Percentiles rank a stretch among this genome's conserved stretches.
phyloP scores from a whole-genome alignment of 2,797 vertebrate species.

The Macrochelys suwanniensis region DNA sequence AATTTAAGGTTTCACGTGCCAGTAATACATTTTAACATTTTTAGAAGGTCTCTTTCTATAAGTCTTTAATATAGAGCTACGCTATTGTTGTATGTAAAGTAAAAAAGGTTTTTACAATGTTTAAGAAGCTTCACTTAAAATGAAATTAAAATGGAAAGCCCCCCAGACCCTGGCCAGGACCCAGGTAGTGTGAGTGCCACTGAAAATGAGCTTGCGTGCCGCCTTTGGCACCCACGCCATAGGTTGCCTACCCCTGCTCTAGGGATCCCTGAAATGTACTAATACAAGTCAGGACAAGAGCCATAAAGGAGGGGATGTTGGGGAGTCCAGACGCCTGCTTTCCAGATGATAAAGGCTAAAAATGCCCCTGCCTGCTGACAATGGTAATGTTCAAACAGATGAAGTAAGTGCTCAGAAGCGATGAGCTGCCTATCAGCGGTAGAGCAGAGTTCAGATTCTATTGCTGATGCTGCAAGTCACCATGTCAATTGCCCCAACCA shows the following conservation, averaged over 20 bases:
- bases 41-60: too few relatives aligned
- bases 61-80: too few relatives aligned
- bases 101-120: too few relatives aligned
- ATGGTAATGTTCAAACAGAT: not conserved
- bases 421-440: conserved; percentile 16
- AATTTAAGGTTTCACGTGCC: too few relatives aligned
- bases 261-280: not conserved
- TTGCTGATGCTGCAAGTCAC: conserved; percentile 61
- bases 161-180: too few relatives aligned
- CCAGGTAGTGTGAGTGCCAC: too few relatives aligned
- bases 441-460: conserved; percentile 1
- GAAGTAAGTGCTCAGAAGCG: not conserved
- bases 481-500: conserved; percentile 41
- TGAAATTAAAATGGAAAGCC: too few relatives aligned
- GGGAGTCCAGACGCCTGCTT: not conserved
- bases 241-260: not conserved
- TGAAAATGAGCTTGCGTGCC: too few relatives aligned
- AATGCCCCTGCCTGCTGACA: not conserved
- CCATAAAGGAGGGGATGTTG: fast-evolving
- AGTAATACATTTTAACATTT: too few relatives aligned
- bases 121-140: too few relatives aligned
- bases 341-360: not conserved
- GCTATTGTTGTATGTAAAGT: too few relatives aligned
- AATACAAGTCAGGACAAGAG: not conserved
- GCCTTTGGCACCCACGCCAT: too few relatives aligned